Base-by-base conservation (phyloP, 2,888 invertebrate genomes). In the Rosalia funebris region DNA sequence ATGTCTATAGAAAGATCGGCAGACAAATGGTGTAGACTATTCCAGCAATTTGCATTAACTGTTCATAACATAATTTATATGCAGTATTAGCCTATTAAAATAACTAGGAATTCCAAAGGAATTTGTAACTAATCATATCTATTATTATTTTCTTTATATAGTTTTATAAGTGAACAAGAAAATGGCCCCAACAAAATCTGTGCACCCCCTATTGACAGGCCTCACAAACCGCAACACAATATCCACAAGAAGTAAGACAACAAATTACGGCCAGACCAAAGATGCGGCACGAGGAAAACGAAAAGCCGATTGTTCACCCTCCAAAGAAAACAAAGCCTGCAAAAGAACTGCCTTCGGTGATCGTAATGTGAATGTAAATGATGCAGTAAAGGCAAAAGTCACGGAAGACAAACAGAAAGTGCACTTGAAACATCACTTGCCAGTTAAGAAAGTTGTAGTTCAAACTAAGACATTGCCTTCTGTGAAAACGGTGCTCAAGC, bases 311-410 rank as follows among this genome's bases (percentile, higher is more conserved):
- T 87, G 87, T 65, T 93, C 92, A 57, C 93, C 93, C 2, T 76
- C 88, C 41, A 92, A 91, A 81, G 89, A 91, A 77, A 88, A 87
- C 69, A 87, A 85, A 48, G 86, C 88, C 1, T 86, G 88, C 2
- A 95, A 93, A 79, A 84, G 95, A 73, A 91, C 92, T 37, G 95
- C 94, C 1, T 88, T 96, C 76, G 92, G 92, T 62, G 95, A 95
- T 79, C 93, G 93, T 48, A 94, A 93, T 82, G 90, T 88, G 65
- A 75, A 75, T 57, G 62, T 68, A 9, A 71, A 66, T 44, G 60
- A 54, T n/a, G 15, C 65, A 16, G 63, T 71, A 31, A 63, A 71
- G 44, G 44, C 50, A 47, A 64, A 63, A 42, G 32, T 12, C 53
- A 60, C 59, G 48, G 81, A 81, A 59, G 82, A 47, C 12, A 68